Base-by-base conservation (phyloP, 2,113 vertebrate genomes). In the Eubucco bourcierii region DNA sequence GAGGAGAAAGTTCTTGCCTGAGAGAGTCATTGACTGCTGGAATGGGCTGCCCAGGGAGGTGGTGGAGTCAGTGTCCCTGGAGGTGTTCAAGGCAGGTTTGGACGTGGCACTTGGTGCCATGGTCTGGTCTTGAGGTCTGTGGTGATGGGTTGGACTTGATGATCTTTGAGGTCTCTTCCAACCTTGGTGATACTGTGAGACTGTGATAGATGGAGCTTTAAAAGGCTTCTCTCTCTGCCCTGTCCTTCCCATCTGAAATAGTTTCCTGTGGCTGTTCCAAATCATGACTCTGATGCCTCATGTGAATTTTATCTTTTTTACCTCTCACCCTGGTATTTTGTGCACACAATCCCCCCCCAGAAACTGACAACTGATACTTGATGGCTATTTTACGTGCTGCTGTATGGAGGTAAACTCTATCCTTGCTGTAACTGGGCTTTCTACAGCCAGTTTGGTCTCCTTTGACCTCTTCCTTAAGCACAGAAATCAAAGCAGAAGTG, bases 231-330 rank as follows among this genome's bases (percentile, higher is more conserved):
- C 55, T 87, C 87, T 67, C 79, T 82, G 63, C 81, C 63, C 27
- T n/a, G 52, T 77, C 79, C 81, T 87, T 92, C 82, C 67, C 56
- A 56, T 80, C 67, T 70, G 63, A 76, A 82, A 52, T 10, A 14
- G 71, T 85, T 95, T 96, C 53, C 91, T 80, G 84, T 77, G 33
- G 60, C 79, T 85, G 60, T 37, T 87, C 56, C 64, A 44, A 66
- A 44, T 47, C n/a, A 23, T 23, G 28, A 28, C 52, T 23, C 19
- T 55, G 52, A 72, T 80, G 72, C 33, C 37, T 44, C 52, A 5
- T 90, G 55, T 76, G 59, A 80, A 11, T 84, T 82, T 79, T 76
- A 31, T 89, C 67, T 84, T 80, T 66, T 79, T 75, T 66, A 61
- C 88, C 90, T 91, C 56, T 74, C 68, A 71, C 34, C 18, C 81